Base-by-base conservation (phyloP, 2,888 invertebrate species). In the Ormyrus thymus region DNA sequence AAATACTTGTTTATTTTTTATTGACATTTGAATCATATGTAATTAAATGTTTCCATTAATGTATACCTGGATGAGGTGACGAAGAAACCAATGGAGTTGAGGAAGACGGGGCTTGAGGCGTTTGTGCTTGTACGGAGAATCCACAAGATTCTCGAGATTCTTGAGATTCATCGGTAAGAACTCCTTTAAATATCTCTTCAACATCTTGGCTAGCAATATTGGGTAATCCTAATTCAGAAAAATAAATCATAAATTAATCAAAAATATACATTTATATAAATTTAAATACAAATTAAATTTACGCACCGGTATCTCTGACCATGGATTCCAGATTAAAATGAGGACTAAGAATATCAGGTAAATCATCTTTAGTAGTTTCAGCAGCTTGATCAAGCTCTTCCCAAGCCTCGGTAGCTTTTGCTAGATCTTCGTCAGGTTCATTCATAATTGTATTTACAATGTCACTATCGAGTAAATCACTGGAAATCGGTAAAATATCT, bases 121-220 rank as follows among this genome's bases (percentile, higher is more conserved):
- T 84, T 83, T 87, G 86, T 58, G 87, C 81, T 84, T 88, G 88
- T 65, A 87, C 87, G 78, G 88, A 86, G 83, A 93, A 92, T 69
- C 92, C 92, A 2, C 93, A 93, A 59, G 95, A 94, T 87, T 95
- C 95, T 89, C 95, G 95, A 1, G 95, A 94, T 89, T 95, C 95
- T 92, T 95, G 93, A 9, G 94, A 94, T 88, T 96, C 95, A 86
- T 95, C 95, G n/a, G 95, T 96, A 76, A 96, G 92, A 79, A 97
- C 96, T 62, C 95, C 96, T 91, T 97, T 97, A 90, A 97, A 96
- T 86, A 97, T 95, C 89, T 97, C 97, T 87, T 97, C 97, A 0
- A 97, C 96, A 85, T 97, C 97, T 89, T 96, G 96, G 87, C 95
- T 94, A 90, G 97, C 97, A 93, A 97, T 97, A 84, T 96, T 96